Conservation (phyloP, 1,140 invertebrate genomes). For the Phortica variegata region DNA sequence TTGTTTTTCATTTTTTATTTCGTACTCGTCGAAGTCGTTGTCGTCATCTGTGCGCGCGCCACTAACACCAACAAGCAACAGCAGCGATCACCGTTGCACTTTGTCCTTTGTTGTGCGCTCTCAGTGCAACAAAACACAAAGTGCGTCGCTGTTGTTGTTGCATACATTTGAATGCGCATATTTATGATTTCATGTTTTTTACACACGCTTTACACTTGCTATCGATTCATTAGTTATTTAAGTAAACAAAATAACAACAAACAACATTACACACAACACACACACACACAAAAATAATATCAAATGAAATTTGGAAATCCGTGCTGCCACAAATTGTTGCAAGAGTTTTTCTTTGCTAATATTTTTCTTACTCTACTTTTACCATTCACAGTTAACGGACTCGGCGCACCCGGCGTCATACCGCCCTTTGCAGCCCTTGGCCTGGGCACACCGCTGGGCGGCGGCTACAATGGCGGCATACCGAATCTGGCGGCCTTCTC, state of each 20-base stretch:
- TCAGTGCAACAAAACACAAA: too few relatives aligned
- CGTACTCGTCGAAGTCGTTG: too few relatives aligned
- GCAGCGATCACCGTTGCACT: background rate
- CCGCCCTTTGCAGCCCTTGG: conserved; percentile 75
- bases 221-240: conserved; percentile 43
- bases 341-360: conserved; percentile 11
- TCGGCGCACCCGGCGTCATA: conserved; percentile 77
- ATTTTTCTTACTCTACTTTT: conserved; percentile 14
- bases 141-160: too few relatives aligned
- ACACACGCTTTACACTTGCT: conserved; percentile 17
- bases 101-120: conserved; percentile 4
- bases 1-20: too few relatives aligned
- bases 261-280: conserved; percentile 11
- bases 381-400: conserved; percentile 43
- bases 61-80: too few relatives aligned
- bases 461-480: conserved; percentile 71
- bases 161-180: too few relatives aligned
- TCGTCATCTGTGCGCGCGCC: too few relatives aligned
- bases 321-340: background rate
- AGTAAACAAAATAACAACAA: too few relatives aligned
- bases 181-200: too few relatives aligned
- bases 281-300: background rate
- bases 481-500: conserved; percentile 74
- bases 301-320: background rate
- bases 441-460: conserved; percentile 67